These are phyloP conservation scores for Vidua chalybeata DNA, from an alignment of 2,113 vertebrate genomes.

Conservation along the genomic window DNA sequence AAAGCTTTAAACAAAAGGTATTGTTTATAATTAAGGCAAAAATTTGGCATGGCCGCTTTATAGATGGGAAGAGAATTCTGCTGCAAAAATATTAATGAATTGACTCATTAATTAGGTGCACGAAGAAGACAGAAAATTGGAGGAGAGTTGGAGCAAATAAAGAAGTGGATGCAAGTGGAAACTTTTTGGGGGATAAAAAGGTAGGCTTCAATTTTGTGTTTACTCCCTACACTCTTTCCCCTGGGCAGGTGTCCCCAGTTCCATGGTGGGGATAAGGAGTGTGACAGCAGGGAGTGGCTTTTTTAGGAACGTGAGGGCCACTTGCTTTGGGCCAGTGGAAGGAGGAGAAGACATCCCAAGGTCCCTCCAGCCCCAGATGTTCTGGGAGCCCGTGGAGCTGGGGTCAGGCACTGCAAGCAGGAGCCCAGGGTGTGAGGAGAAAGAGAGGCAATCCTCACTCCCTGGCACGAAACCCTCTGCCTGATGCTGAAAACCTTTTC, in stretches of 20 bases:
- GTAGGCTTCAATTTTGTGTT: not conserved
- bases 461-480: not conserved
- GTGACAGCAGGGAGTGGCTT: not conserved
- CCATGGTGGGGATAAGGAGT: not conserved
- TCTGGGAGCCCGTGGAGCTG: not conserved
- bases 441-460: not conserved
- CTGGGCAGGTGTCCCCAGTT: not conserved
- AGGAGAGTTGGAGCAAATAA: not conserved
- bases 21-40: conserved; percentile 20
- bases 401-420: not conserved
- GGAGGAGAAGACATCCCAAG: not conserved
- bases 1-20: conserved; percentile 10
- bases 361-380: not conserved
- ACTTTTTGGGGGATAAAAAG: not conserved
- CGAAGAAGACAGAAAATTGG: not conserved
- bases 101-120: conserved; percentile 9
- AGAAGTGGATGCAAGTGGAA: not conserved
- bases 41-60: not conserved
- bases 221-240: not conserved
- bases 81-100: conserved; percentile 12
- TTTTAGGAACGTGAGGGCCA: not conserved
- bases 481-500: not conserved
- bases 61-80: not conserved
- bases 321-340: not conserved
- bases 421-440: not conserved